These are phyloP conservation scores for Tigriopus californicus DNA, from an alignment of 2,888 invertebrate species.

Conservation along the genomic window DNA sequence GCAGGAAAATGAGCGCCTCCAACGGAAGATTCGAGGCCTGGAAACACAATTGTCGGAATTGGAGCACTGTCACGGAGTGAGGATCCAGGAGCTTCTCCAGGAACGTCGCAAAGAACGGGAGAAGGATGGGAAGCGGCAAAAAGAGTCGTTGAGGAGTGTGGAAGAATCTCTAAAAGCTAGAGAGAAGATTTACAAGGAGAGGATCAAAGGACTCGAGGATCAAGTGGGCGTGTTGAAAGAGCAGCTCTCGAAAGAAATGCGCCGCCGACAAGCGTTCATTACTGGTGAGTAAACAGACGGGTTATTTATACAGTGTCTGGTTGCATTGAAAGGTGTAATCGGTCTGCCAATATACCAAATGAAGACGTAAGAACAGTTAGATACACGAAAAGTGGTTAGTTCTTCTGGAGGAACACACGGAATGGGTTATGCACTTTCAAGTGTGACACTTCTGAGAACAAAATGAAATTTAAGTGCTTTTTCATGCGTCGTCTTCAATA, in stretches of 20 bases:
- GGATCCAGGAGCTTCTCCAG: not conserved
- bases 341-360: too few relatives aligned
- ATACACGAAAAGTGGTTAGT: too few relatives aligned
- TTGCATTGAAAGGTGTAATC: too few relatives aligned
- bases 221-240: not conserved
- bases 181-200: not conserved
- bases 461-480: too few relatives aligned
- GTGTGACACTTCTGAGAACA: too few relatives aligned
- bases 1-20: not conserved
- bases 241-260: not conserved
- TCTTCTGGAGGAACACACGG: too few relatives aligned
- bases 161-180: not conserved
- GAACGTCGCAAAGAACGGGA: not conserved
- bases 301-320: too few relatives aligned
- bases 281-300: too few relatives aligned
- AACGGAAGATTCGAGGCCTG: not conserved
- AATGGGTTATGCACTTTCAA: too few relatives aligned
- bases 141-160: not conserved
- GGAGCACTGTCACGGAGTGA: not conserved
- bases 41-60: not conserved
- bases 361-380: too few relatives aligned
- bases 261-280: not conserved
- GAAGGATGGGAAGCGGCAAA: not conserved
- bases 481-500: too few relatives aligned
- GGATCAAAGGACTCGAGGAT: not conserved